phyloP scores from a whole-genome alignment of 2,888 invertebrate species.

The Amitus sp. region DNA sequence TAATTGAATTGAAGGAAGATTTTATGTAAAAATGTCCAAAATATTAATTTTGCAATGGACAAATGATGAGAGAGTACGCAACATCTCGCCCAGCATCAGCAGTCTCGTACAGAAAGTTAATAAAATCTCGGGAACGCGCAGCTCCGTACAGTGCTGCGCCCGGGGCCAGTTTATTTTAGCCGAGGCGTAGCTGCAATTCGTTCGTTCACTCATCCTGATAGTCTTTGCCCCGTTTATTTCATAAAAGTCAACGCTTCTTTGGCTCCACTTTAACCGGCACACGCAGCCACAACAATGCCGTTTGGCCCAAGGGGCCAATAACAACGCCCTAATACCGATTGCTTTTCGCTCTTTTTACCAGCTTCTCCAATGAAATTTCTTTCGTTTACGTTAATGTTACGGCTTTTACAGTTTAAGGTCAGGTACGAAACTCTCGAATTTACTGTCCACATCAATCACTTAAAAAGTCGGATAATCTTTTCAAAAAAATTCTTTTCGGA shows the following conservation, averaged over 20 bases:
- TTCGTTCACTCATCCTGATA: conserved; percentile 39
- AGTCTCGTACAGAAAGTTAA: conserved; percentile 63
- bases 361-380: conserved; percentile 33
- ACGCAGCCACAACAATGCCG: conserved; percentile 58
- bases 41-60: too few relatives aligned
- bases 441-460: too few relatives aligned
- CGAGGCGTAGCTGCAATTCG: conserved; percentile 58
- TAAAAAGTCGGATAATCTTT: too few relatives aligned
- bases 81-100: conserved; percentile 30
- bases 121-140: conserved; percentile 62
- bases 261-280: conserved; percentile 52
- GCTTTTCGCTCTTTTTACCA: conserved; percentile 29
- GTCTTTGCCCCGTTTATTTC: conserved; percentile 55
- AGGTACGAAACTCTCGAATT: not conserved
- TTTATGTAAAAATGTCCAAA: too few relatives aligned
- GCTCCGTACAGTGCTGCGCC: conserved; percentile 44
- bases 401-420: conserved; percentile 11
- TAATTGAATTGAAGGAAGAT: too few relatives aligned
- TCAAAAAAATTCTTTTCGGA: too few relatives aligned
- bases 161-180: conserved; percentile 62
- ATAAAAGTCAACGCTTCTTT: conserved; percentile 57
- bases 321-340: conserved; percentile 52
- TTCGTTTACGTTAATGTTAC: conserved; percentile 30
- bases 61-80: conserved; percentile 26
- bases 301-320: conserved; percentile 62